These are phyloP conservation scores for Crotalus tigris DNA, from an alignment of 2,113 vertebrate species.

Conservation along the genomic window DNA sequence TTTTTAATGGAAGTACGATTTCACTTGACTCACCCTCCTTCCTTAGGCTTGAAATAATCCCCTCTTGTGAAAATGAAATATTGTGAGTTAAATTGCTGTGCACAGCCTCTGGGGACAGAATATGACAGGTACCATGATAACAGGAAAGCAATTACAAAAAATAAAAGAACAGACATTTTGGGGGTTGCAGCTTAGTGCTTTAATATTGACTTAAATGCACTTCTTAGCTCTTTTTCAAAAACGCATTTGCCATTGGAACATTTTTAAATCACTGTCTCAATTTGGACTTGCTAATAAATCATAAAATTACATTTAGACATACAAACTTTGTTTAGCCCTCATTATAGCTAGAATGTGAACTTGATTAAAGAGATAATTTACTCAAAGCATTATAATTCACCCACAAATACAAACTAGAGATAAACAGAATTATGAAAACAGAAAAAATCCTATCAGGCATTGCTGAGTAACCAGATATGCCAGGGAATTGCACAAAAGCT, in stretches of 20 bases:
- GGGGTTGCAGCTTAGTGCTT: slow-evolving; percentile 39
- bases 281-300: slow-evolving; percentile 28
- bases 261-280: slow-evolving; percentile 26
- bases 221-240: slow-evolving; percentile 44
- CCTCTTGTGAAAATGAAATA: slow-evolving; percentile 59
- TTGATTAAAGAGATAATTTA: slow-evolving; percentile 31
- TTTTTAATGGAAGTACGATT: slow-evolving; percentile 25
- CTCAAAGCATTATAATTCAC: slow-evolving; percentile 30
- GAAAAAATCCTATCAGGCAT: background rate
- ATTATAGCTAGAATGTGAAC: slow-evolving; percentile 33
- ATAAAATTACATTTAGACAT: slow-evolving; percentile 47
- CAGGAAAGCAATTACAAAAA: slow-evolving; percentile 50
- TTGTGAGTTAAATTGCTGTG: slow-evolving; percentile 52
- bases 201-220: slow-evolving; percentile 46
- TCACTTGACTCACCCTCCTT: slow-evolving; percentile 38
- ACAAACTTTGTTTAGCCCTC: slow-evolving; percentile 18
- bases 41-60: slow-evolving; percentile 44
- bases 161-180: slow-evolving; percentile 42
- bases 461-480: background rate
- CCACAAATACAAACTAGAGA: background rate
- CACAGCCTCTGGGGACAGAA: slow-evolving; percentile 30
- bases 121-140: slow-evolving; percentile 51
- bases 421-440: background rate
- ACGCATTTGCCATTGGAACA: slow-evolving; percentile 45
- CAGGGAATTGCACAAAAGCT: background rate